Conservation (phyloP, 2,888 invertebrate genomes). For the Dendrolimus pini region DNA sequence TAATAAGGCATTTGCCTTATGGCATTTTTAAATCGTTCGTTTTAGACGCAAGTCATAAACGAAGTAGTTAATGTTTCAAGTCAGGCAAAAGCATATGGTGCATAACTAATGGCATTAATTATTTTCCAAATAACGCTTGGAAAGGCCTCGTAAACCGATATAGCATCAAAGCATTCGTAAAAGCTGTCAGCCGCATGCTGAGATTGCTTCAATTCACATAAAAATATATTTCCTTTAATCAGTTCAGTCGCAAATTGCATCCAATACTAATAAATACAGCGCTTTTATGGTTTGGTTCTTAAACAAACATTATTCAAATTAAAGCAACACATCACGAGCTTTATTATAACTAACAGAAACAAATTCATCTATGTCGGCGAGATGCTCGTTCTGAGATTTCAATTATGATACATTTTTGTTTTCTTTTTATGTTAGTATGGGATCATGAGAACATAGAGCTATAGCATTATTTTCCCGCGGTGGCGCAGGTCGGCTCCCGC, state of each 20-base stretch:
- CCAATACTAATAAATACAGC: conserved; percentile 31
- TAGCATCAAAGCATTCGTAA: conserved; percentile 37
- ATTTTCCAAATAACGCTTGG: conserved; percentile 27
- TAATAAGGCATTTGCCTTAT: no score
- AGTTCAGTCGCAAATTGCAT: conserved; percentile 28
- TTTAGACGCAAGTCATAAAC: conserved; percentile 3
- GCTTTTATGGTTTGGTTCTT: conserved; percentile 20
- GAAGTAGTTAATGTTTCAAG: neutral
- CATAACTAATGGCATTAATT: conserved; percentile 12
- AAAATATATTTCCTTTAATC: conserved; percentile 34
- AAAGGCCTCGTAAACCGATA: conserved; percentile 38
- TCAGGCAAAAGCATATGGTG: conserved; percentile 3
- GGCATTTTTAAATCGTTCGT: no score
- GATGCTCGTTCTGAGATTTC: conserved; percentile 21
- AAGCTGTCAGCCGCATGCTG: conserved; percentile 19
- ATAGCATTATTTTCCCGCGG: conserved; percentile 56
- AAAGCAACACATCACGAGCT: conserved; percentile 1
- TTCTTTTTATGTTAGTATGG: conserved; percentile 11
- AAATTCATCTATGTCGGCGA: conserved; percentile 16
- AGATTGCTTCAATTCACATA: conserved; percentile 25
- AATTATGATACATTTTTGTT: conserved; percentile 24
- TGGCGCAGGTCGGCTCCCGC: conserved; percentile 41
- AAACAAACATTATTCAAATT: conserved; percentile 14
- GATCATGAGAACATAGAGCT: conserved; percentile 41
- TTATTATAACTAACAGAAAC: neutral